phyloP scores from a whole-genome alignment of 1,140 invertebrate genomes.

The Drosophila azteca region DNA sequence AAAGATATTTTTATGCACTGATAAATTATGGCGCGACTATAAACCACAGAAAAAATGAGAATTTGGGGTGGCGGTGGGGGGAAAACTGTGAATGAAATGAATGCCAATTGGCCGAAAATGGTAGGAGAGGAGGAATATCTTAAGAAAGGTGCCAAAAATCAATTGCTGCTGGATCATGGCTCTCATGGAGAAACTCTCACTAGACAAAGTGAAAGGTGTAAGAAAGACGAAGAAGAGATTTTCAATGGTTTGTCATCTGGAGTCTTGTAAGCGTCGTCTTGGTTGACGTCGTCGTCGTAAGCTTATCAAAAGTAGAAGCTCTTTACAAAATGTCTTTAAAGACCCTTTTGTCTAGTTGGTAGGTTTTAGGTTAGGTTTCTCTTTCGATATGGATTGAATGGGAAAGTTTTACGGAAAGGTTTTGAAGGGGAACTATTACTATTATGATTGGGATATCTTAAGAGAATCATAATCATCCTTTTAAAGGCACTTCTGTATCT shows the following conservation, averaged over 20 bases:
- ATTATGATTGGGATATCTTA: too few relatives aligned
- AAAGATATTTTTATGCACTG: slow-evolving; percentile 54
- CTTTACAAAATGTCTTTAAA: slow-evolving; percentile 16
- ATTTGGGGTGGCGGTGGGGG: slow-evolving; percentile 12
- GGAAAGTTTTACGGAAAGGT: neutral
- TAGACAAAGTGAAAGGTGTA: slow-evolving; percentile 45
- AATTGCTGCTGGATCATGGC: slow-evolving; percentile 40
- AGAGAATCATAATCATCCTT: too few relatives aligned
- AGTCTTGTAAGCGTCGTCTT: neutral
- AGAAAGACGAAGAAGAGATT: slow-evolving; percentile 21
- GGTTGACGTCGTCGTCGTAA: slow-evolving; percentile 15
- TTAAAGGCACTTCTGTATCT: too few relatives aligned
- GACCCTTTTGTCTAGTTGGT: slow-evolving; percentile 25
- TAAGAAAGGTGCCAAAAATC: slow-evolving; percentile 34
- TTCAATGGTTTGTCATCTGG: slow-evolving; percentile 13
- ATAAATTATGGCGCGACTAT: slow-evolving; percentile 38
- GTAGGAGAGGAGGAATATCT: slow-evolving; percentile 24
- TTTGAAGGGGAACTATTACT: neutral
- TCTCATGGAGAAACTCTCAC: slow-evolving; percentile 37
- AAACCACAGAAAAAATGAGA: slow-evolving; percentile 4
- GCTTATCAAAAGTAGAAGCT: slow-evolving; percentile 21
- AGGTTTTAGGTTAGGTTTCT: slow-evolving; percentile 14
- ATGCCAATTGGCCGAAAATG: slow-evolving; percentile 1
- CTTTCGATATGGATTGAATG: slow-evolving; percentile 30
- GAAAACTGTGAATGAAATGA: slow-evolving; percentile 22